These are phyloP conservation scores for Trichogramma pretiosum DNA, from an alignment of 1,140 invertebrate genomes.

Conservation along the genomic window DNA sequence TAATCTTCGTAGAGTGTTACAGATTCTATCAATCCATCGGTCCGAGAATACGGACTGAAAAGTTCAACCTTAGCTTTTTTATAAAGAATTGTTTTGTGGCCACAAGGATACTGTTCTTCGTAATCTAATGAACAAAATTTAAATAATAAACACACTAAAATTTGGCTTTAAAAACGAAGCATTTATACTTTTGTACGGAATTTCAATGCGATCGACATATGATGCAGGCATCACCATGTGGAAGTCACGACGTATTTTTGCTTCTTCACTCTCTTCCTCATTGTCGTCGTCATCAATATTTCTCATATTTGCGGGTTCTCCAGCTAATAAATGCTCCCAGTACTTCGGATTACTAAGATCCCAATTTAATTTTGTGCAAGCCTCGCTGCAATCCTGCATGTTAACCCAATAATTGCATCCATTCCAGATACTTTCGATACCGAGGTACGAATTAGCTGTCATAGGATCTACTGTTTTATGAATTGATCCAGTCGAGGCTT, in stretches of 20 bases:
- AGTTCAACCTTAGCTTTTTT: conserved; percentile 68
- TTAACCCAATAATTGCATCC: conserved; percentile 80
- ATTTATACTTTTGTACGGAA: conserved; percentile 53
- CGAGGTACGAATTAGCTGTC: conserved; percentile 57
- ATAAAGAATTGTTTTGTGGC: conserved; percentile 61
- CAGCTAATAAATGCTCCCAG: conserved; percentile 64
- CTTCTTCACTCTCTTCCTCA: conserved; percentile 28
- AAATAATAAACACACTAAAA: not conserved
- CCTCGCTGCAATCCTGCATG: conserved; percentile 51
- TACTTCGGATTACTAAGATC: conserved; percentile 50
- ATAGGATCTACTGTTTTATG: conserved; percentile 42
- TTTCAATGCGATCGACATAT: conserved; percentile 64
- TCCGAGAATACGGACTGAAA: conserved; percentile 65
- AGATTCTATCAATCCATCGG: conserved; percentile 60
- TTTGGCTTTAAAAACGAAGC: not conserved
- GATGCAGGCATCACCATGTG: conserved; percentile 72
- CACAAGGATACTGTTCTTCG: conserved; percentile 64
- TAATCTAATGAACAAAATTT: conserved; percentile 48
- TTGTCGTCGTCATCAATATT: conserved; percentile 27
- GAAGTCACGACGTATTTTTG: conserved; percentile 47
- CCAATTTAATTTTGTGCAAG: conserved; percentile 44
- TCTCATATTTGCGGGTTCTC: conserved; percentile 50
- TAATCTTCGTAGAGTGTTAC: conserved; percentile 63
- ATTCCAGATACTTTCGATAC: conserved; percentile 80
- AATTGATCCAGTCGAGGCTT: conserved; percentile 61